These are phyloP conservation scores for Emberiza fucata DNA, from an alignment of 2,113 vertebrate genomes.

Conservation along the genomic window DNA sequence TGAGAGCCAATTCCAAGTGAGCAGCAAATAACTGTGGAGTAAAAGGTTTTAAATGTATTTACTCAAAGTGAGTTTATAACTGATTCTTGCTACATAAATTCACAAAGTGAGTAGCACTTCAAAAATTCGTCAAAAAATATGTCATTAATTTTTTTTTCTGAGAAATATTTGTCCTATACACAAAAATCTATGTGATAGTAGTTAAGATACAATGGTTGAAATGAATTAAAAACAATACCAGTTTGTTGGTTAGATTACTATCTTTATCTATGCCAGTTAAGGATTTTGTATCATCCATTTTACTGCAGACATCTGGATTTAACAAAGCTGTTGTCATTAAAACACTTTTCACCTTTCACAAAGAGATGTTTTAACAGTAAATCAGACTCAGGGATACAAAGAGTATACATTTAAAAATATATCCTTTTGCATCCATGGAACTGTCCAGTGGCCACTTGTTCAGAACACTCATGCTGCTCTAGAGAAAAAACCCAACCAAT, in stretches of 20 bases:
- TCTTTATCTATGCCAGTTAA: not conserved
- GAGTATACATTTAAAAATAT: not conserved
- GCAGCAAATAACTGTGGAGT: not conserved
- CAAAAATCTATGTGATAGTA: not conserved
- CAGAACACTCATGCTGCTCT: not conserved
- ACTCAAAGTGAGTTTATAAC: not conserved
- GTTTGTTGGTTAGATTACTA: not conserved
- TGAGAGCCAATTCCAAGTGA: not conserved
- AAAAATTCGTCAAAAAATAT: not conserved
- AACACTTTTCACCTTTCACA: not conserved
- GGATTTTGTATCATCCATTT: not conserved
- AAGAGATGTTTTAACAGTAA: not conserved
- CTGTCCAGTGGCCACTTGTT: not conserved
- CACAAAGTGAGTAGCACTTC: not conserved
- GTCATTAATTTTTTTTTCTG: not conserved
- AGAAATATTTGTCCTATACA: not conserved
- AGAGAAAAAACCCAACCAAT: not conserved
- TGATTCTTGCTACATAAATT: not conserved
- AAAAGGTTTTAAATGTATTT: not conserved
- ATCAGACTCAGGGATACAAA: not conserved
- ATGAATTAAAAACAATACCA: not conserved
- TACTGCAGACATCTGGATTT: not conserved
- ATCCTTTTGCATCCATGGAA: not conserved
- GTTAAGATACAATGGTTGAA: not conserved
- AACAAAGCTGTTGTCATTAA: not conserved